phyloP scores from a whole-genome alignment of 1,140 invertebrate species.

The Eurosta solidaginis region DNA sequence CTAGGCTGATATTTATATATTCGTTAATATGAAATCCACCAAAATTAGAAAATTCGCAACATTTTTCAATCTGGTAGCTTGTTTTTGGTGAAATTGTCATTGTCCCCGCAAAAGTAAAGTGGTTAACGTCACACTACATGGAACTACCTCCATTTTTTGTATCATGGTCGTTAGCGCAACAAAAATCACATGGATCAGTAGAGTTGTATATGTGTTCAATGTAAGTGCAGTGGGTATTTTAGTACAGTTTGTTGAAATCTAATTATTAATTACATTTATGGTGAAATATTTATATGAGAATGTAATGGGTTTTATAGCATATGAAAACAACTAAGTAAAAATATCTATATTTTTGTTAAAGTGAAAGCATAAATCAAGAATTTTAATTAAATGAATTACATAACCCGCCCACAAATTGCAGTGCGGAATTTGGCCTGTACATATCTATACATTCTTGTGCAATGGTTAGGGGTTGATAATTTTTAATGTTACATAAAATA shows the following conservation, averaged over 20 bases:
- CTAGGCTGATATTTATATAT: too few relatives aligned
- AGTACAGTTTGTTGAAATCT: not conserved
- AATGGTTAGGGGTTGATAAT: not conserved
- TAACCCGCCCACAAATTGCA: not conserved
- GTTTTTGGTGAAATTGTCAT: too few relatives aligned
- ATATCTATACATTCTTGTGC: not conserved
- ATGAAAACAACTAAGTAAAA: too few relatives aligned
- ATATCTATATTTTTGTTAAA: not conserved
- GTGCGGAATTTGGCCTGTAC: not conserved
- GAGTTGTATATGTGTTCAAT: constrained; percentile 20
- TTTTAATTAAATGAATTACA: not conserved
- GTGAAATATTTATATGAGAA: too few relatives aligned
- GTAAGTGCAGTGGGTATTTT: not conserved
- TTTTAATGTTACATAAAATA: constrained; percentile 2
- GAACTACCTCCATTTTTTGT: too few relatives aligned
- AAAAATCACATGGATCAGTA: not conserved
- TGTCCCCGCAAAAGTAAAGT: too few relatives aligned
- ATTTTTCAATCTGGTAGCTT: too few relatives aligned
- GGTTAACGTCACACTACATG: too few relatives aligned
- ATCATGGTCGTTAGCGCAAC: not conserved
- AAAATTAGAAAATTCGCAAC: too few relatives aligned
- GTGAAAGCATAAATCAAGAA: not conserved
- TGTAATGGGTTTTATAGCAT: too few relatives aligned
- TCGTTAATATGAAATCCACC: too few relatives aligned
- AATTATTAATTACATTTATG: not conserved